phyloP scores from a whole-genome alignment of 2,797 vertebrate species.

The Pangasius sanitwongsei region DNA sequence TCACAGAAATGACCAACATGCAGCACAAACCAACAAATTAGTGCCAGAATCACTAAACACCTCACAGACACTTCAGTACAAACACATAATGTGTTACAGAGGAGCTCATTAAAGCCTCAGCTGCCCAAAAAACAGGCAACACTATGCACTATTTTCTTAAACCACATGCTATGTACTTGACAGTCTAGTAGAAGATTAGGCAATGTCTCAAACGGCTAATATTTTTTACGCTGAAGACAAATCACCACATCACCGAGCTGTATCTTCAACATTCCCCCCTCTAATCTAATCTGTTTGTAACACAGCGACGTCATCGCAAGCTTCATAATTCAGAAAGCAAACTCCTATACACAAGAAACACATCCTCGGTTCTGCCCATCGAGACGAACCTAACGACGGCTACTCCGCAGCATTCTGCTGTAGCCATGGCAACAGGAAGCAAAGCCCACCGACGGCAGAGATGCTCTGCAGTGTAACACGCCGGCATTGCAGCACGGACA shows the following conservation, averaged over 20 bases:
- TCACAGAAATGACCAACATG: neutral
- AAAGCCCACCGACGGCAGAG: slow-evolving; percentile 24
- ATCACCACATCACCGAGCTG: neutral
- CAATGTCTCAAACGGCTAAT: too few species aligned
- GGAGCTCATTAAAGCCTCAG: neutral
- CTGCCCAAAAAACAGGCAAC: neutral
- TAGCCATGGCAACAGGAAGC: slow-evolving; percentile 58
- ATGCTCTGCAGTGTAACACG: neutral
- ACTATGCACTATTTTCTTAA: neutral
- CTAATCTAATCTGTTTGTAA: neutral
- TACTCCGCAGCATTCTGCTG: slow-evolving; percentile 12
- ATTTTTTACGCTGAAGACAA: neutral
- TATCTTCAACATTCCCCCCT: neutral
- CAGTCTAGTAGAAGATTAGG: neutral
- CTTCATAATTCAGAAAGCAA: neutral
- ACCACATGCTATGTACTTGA: neutral
- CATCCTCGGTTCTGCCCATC: neutral
- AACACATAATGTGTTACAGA: neutral
- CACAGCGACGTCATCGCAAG: neutral
- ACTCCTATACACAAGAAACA: slow-evolving; percentile 1
- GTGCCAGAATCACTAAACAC: neutral
- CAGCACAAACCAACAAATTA: neutral
- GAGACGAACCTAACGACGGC: neutral
- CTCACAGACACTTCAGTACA: neutral
- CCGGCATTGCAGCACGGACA: neutral